A percentile compares a stretch with the other conserved stretches of the same genome.
Conservation (phyloP, 2,888 invertebrate species). For the Trichopoda pennipes region DNA sequence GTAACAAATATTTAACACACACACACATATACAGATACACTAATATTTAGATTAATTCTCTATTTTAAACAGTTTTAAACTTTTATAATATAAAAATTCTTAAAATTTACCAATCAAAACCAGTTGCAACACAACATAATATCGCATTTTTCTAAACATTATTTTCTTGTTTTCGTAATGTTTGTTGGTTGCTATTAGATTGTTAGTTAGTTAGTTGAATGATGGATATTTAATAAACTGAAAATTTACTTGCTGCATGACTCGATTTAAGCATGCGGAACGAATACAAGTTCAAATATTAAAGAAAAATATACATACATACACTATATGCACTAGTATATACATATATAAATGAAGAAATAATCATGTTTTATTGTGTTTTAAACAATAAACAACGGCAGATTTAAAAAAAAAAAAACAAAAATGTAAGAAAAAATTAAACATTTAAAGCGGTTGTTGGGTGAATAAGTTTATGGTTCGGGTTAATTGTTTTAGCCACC, state of each 20-base stretch:
- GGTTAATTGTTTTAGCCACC: constrained; percentile 68
- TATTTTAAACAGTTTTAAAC: background rate
- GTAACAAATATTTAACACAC: background rate
- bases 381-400: constrained; percentile 34
- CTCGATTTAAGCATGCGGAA: constrained; percentile 64
- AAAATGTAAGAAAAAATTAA: constrained; percentile 11
- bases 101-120: constrained; percentile 31
- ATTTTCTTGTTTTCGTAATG: background rate
- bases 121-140: constrained; percentile 23
- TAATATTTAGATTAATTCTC: background rate
- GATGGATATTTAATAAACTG: constrained; percentile 53
- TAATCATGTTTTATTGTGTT: constrained; percentile 32
- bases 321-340: too few relatives aligned
- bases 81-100: constrained; percentile 6
- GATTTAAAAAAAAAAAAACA: too few relatives aligned
- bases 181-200: constrained; percentile 4
- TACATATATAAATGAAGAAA: constrained; percentile 7
- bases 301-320: constrained; percentile 30
- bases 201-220: constrained; percentile 25
- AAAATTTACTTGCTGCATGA: constrained; percentile 45
- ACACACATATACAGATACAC: background rate
- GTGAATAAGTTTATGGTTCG: constrained; percentile 59
- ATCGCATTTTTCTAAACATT: constrained; percentile 26
- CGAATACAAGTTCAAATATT: constrained; percentile 65
- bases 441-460: constrained; percentile 45